Base-by-base conservation (phyloP, 2,113 vertebrate genomes). In the Gasterosteus nipponicus region DNA sequence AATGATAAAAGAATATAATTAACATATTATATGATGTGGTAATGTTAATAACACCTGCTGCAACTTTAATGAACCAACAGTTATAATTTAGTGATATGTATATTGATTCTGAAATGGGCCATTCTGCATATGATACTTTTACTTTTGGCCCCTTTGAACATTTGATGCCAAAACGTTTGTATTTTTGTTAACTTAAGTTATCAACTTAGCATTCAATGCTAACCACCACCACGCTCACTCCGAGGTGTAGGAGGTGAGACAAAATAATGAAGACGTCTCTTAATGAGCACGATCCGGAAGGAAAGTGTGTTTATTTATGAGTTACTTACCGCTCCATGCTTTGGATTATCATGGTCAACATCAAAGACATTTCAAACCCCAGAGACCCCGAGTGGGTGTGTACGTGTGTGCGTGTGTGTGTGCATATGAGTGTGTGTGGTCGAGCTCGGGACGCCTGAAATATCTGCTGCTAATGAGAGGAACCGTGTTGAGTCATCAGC, bases 291-390 rank as follows among this genome's bases (percentile, higher is more conserved):
- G 35, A 38, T 38, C 35, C 35, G 6, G n/a, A 38, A 56, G 33
- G 44, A 75, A 77, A 68, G n/a, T 57, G 75, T 44, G 72, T 81
- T 83, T 83, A 64, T 85, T 87, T 77, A 87, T 81, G 66, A 75
- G 64, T 78, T 89, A 89, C 83, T 87, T 70, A 87, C 63, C 73
- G 49, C 63, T 33, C 22, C 59, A 19, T 56, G 44, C 57, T 49
- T n/a, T 54, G 38, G 80, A 49, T 83, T 81, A 81, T 85, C 83
- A 85, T 47, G 46, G 71, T 59, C 72, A 58, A 66, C 77, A 63
- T 89, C 75, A 85, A 87, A 85, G 77, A 66, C 41, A 41, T 35
- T 69, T 75, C 59, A 75, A 82, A 66, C 79, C 54, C 77, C 16
- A 33, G 76, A 75, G 73, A 80, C 51, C 35, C 31, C 11, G 53